phyloP scores from a whole-genome alignment of 2,888 invertebrate species.

The Megastigmus dorsalis region DNA sequence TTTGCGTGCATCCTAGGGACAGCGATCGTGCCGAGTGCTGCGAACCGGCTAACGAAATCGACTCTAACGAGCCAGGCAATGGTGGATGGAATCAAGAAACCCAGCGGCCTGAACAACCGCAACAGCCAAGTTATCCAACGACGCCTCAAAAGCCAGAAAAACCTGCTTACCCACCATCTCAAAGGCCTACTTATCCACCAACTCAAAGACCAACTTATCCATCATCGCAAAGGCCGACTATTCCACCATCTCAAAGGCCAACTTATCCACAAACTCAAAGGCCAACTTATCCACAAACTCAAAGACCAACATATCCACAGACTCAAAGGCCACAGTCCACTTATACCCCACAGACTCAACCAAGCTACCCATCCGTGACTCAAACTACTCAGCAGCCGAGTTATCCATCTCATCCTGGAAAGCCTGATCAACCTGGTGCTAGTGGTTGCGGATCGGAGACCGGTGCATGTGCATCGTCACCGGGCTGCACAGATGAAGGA shows the following conservation, averaged over 20 bases:
- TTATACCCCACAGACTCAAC: constrained; percentile 13
- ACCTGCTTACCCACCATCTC: constrained; percentile 22
- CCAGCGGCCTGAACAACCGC: constrained; percentile 9
- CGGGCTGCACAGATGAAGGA: constrained; percentile 76
- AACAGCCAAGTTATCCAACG: constrained; percentile 13
- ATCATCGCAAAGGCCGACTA: constrained; percentile 46
- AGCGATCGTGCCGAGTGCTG: constrained; percentile 83
- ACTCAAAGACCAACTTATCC: constrained; percentile 30
- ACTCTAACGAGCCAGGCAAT: constrained; percentile 54
- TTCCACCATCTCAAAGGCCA: constrained; percentile 30
- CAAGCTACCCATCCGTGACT: constrained; percentile 43
- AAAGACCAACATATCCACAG: constrained; percentile 40
- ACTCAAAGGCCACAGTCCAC: constrained; percentile 30
- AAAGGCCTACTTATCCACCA: constrained; percentile 31
- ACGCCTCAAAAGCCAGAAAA: constrained; percentile 33
- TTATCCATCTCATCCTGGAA: constrained; percentile 49
- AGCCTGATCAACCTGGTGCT: constrained; percentile 46
- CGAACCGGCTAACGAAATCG: constrained; percentile 76
- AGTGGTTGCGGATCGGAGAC: constrained; percentile 28
- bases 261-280: constrained; percentile 29
- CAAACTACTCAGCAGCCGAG: constrained; percentile 23
- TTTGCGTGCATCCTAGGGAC: constrained; percentile 83
- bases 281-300: constrained; percentile 27
- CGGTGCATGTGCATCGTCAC: constrained; percentile 54
- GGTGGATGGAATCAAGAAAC: constrained; percentile 31